Conservation (phyloP, 2,113 vertebrate species). For the Chlorodrepanis virens region DNA sequence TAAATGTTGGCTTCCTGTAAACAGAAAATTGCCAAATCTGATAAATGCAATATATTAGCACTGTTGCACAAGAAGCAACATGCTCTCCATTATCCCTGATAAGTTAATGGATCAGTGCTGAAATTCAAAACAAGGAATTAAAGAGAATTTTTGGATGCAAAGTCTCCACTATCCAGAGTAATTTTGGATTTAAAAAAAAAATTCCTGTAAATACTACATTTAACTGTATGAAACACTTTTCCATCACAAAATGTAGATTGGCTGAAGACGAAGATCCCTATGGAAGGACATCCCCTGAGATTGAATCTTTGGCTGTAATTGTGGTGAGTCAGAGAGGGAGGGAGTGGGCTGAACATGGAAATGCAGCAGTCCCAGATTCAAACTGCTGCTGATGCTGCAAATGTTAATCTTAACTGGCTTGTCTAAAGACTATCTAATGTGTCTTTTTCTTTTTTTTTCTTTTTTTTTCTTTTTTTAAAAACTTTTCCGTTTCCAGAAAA, state of each 20-base stretch:
- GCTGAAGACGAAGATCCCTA: background rate
- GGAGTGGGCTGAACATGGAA: background rate
- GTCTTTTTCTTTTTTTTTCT: background rate
- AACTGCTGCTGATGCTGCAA: background rate
- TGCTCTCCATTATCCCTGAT: background rate
- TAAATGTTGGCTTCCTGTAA: constrained; percentile 60
- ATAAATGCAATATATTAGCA: constrained; percentile 38
- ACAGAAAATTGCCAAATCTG: constrained; percentile 44
- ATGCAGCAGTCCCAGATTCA: background rate
- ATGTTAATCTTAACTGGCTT: background rate
- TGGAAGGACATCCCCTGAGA: background rate
- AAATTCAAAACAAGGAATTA: background rate
- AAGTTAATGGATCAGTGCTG: constrained; percentile 14
- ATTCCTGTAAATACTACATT: background rate
- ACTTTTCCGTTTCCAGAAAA: background rate
- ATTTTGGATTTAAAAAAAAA: background rate
- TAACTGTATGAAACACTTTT: background rate
- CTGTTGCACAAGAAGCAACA: background rate
- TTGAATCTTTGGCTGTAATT: background rate
- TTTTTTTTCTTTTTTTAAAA: background rate
- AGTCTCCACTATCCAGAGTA: background rate
- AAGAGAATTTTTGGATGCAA: background rate
- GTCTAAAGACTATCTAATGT: background rate
- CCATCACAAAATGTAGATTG: background rate
- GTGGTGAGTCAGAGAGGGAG: background rate